Base-by-base conservation (phyloP, 2,888 invertebrate species). In the Phortica magna region DNA sequence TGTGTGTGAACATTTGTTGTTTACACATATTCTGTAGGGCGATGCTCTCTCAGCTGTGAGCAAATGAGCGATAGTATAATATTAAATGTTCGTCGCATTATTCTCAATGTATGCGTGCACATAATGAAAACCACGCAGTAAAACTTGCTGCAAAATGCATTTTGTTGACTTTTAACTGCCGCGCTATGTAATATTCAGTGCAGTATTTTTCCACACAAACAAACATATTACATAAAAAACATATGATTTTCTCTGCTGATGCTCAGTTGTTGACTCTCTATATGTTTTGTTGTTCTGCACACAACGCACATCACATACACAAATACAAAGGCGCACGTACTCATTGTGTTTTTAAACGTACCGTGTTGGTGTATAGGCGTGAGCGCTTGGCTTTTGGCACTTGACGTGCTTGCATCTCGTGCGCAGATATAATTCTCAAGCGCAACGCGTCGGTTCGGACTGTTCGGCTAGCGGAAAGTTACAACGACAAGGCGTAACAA, bases 391-490 rank as follows among this genome's bases (percentile, higher is more conserved):
- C 43, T 72, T 9, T 19, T 19, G 14, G 17, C 22, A 48, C 55
- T 55, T 72, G 31, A 73, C 68, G 72, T 72, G 78, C 75, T 78
- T 82, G 83, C 80, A 80, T 80, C 76, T 72, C 73, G 75, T 65
- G 75, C 78, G 82, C 90, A 90, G 89, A 88, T 83, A 85, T 83
- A 84, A 88, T 81, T 84, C 80, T 74, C 77, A 84, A 85, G 83
- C 88, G 83, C 84, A 86, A 82, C 87, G 87, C 81, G 84, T 83
- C 88, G 87, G 87, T 88, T 82, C 74, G 68, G 84, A 82, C 87
- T 86, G 88, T 87, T 82, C 74, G 70, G 31, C 67, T 73, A 80
- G 74, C 82, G 85, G 81, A 82, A 83, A 80, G 74, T 78, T 81
- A 77, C 77, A 80, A 61, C 53, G 19, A 67, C 43, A 74, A 82